phyloP scores from a whole-genome alignment of 2,113 vertebrate genomes.

The Vulpes lagopus region DNA sequence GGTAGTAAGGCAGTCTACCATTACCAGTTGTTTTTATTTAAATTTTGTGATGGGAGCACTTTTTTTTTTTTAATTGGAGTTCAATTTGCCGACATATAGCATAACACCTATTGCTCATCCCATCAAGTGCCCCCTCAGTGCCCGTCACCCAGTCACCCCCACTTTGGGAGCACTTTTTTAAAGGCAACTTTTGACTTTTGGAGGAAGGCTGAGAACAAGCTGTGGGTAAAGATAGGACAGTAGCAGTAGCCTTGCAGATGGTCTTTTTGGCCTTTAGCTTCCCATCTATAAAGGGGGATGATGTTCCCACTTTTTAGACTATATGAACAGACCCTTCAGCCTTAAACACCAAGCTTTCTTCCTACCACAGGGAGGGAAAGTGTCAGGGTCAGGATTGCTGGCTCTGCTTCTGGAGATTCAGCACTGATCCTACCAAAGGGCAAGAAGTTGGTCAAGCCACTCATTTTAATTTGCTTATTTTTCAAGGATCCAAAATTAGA shows the following conservation, averaged over 20 bases:
- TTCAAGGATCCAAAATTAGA: conserved; percentile 24
- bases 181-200: conserved; percentile 25
- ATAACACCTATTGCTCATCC: too few species aligned
- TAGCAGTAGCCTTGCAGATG: neutral
- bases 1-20: neutral
- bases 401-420: neutral
- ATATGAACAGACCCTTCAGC: neutral
- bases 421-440: neutral
- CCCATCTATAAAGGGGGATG: neutral
- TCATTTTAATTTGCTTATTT: conserved; percentile 52
- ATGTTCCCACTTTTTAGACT: neutral
- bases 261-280: neutral
- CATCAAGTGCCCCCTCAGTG: too few species aligned
- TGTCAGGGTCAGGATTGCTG: neutral
- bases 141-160: too few species aligned
- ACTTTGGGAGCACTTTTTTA: neutral
- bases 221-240: neutral
- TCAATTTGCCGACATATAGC: too few species aligned
- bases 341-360: neutral
- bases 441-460: neutral
- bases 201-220: conserved; percentile 11
- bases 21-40: neutral
- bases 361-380: neutral
- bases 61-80: neutral
- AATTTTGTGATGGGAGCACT: neutral